Evolutionary conservation across 2,888 invertebrate genomes (phyloP).

Genomic region (Pollenia angustigena): DNA sequence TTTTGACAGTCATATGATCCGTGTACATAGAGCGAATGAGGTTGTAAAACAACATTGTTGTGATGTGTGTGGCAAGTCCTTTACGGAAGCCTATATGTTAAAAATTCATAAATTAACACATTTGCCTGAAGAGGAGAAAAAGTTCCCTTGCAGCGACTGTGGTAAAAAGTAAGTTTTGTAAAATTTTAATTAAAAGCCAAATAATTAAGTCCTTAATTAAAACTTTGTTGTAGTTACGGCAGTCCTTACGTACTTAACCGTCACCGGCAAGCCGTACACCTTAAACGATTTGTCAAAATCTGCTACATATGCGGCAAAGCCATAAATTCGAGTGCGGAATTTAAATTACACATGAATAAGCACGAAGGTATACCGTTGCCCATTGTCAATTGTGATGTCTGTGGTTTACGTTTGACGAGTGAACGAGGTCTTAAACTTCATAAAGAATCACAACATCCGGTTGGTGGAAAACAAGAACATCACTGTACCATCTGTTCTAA

Average conservation of each 20-base stretch:
- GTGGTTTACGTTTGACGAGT: slow-evolving; percentile 80
- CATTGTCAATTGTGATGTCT: slow-evolving; percentile 82
- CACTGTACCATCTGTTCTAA: slow-evolving; percentile 81
- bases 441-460: slow-evolving; percentile 81
- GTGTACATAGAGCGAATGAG: slow-evolving; percentile 78
- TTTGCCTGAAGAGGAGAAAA: slow-evolving; percentile 82
- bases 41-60: slow-evolving; percentile 78
- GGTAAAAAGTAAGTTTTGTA: slow-evolving; percentile 79
- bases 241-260: slow-evolving; percentile 38
- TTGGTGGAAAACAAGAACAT: slow-evolving; percentile 78
- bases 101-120: slow-evolving; percentile 82
- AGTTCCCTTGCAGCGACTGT: slow-evolving; percentile 81
- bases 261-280: slow-evolving; percentile 56
- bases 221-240: slow-evolving; percentile 46
- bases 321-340: slow-evolving; percentile 80
- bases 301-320: slow-evolving; percentile 79
- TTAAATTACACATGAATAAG: slow-evolving; percentile 81
- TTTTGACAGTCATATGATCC: slow-evolving; percentile 76
- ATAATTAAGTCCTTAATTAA: not conserved
- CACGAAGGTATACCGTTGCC: slow-evolving; percentile 80
- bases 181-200: slow-evolving; percentile 64
- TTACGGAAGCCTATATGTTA: slow-evolving; percentile 79
- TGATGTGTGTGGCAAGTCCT: slow-evolving; percentile 76
- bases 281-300: slow-evolving; percentile 60
- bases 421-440: slow-evolving; percentile 81